Base-by-base conservation (phyloP, 2,797 vertebrate species). In the Sebastes iracundus region DNA sequence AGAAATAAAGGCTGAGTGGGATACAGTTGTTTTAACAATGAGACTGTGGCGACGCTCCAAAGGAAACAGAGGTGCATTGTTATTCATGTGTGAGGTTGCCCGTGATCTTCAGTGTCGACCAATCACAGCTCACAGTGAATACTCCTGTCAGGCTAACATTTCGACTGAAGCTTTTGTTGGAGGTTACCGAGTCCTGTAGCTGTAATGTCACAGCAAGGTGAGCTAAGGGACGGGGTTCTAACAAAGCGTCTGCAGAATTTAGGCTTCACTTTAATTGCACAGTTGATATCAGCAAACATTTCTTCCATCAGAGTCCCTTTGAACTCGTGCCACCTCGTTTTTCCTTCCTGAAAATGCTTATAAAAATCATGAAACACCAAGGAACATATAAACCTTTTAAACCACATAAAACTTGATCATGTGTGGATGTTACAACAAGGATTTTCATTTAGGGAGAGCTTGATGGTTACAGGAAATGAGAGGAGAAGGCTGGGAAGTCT, bases 191-290 rank as follows among this genome's bases (percentile, higher is more conserved):
- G 61, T 73, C 56, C 4, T 65, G 68, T 49, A 38, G 69, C 92
- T 94, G 84, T 86, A 81, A 94, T 71, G 81, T 83, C 91, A 90
- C 59, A 58, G 68, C 78, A 84, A 87, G 81, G 88, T 97, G 74
- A 96, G 91, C 90, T 6, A 91, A 16, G 94, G 94, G 7, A 22
- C 25, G 0, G 73, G 72, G 64, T 13, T 38, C 8, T 9, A 62
- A 42, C 56, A 0, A 10, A 49, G 53, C 9, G 10, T 71, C 61
- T 58, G 25, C 49, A 92, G 66, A 88, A 94, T 25, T 85, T 95
- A 82, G 94, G 95, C 92, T 96, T 96, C 91, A 91, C 93, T 67
- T 94, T 95, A 81, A 95, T 94, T 63, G 33, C 22, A 71, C 59
- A 70, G 22, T 59, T 81, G 46, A 75, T 42, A 73, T 77, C 75